These are phyloP conservation scores for Galeopsomyia nigrocyanea DNA, from an alignment of 2,888 invertebrate species.

Conservation along the genomic window DNA sequence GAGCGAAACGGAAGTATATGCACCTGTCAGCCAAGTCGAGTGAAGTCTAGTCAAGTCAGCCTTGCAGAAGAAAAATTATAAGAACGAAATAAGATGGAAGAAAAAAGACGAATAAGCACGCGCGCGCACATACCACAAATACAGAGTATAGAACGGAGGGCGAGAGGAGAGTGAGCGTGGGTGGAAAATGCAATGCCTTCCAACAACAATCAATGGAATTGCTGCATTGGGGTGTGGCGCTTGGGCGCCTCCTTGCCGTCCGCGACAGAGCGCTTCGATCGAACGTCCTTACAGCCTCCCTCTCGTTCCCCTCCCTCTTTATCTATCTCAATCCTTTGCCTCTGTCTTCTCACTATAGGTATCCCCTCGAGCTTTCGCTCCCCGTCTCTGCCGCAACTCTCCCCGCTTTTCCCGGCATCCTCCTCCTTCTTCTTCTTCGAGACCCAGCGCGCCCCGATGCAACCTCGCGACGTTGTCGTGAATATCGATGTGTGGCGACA, in stretches of 20 bases:
- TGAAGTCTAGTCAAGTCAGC: not conserved
- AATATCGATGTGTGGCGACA: constrained; percentile 9
- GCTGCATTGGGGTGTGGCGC: constrained; percentile 67
- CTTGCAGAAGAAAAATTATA: not conserved
- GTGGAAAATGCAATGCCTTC: constrained; percentile 55
- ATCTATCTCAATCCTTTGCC: constrained; percentile 11
- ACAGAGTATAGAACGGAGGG: not conserved
- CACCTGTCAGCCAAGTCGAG: constrained; percentile 32
- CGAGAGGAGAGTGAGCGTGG: constrained; percentile 47
- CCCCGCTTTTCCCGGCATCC: constrained; percentile 29
- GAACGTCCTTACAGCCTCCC: constrained; percentile 35
- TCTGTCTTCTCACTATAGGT: constrained; percentile 34
- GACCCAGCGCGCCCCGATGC: not conserved
- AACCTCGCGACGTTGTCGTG: constrained; percentile 15
- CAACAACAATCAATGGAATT: constrained; percentile 68
- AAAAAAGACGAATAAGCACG: not conserved
- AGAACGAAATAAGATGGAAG: not conserved
- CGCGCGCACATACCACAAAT: constrained; percentile 2
- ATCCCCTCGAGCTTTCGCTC: constrained; percentile 45
- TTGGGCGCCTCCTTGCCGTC: constrained; percentile 64
- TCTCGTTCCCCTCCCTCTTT: constrained; percentile 28
- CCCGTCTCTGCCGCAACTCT: constrained; percentile 33
- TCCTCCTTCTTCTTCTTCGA: constrained; percentile 2
- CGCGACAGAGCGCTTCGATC: constrained; percentile 63
- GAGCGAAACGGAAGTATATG: constrained; percentile 37